Evolutionary conservation across 1,140 invertebrate species (phyloP).

Genomic region (Berghia stephanieae): DNA sequence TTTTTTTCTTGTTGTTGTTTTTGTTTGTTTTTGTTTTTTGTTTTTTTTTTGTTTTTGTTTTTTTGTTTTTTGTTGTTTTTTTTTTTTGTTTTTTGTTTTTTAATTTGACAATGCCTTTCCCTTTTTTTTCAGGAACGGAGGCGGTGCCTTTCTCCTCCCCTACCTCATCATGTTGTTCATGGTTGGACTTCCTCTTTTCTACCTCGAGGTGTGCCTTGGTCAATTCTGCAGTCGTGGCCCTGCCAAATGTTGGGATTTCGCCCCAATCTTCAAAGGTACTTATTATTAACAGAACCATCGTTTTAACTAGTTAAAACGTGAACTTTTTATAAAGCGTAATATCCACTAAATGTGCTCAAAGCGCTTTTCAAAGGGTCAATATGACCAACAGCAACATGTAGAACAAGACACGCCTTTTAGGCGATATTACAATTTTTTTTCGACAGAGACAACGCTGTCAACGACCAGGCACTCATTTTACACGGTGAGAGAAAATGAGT

Average conservation of each 20-base stretch:
- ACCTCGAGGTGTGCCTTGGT: constrained; percentile 80
- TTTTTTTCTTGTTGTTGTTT: neutral
- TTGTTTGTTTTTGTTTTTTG: neutral
- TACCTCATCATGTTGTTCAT: constrained; percentile 73
- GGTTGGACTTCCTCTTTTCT: constrained; percentile 77
- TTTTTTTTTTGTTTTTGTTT: neutral
- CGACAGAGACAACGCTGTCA: no score
- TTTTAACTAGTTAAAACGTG: no score
- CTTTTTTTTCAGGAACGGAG: constrained; percentile 10
- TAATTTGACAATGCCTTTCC: no score
- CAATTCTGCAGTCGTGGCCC: constrained; percentile 80
- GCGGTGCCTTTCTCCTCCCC: constrained; percentile 77
- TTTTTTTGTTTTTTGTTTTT: neutral
- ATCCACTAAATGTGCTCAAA: no score
- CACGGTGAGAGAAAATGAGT: no score
- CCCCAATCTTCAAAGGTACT: constrained; percentile 83
- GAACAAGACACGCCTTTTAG: no score
- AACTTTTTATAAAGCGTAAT: no score
- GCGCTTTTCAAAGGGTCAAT: no score
- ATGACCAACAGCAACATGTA: no score
- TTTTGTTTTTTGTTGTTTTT: neutral
- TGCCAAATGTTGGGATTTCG: constrained; percentile 82
- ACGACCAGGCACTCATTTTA: no score
- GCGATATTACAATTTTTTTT: no score
- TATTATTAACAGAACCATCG: no score